A percentile compares a stretch with the other conserved stretches of the same genome.
Conservation (phyloP, 2,113 vertebrate genomes). For the Puntigrus tetrazona region DNA sequence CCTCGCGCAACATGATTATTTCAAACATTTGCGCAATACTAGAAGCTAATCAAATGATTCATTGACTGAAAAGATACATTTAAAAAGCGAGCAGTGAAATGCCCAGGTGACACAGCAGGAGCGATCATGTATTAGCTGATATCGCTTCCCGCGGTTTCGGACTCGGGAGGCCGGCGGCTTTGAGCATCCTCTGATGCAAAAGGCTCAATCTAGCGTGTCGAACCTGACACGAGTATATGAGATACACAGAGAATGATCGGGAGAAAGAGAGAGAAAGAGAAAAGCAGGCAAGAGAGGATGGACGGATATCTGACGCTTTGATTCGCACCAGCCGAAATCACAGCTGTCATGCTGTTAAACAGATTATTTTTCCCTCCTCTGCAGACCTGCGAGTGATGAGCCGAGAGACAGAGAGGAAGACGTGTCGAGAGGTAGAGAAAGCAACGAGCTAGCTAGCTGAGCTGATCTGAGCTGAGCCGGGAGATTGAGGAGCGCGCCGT, state of each 20-base stretch:
- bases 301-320: constrained; percentile 43
- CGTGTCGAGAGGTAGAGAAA: constrained; percentile 6
- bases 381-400: constrained; percentile 39
- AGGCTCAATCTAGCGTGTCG: constrained; percentile 13
- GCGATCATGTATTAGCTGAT: neutral
- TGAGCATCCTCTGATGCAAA: neutral
- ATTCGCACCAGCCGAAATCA: constrained; percentile 47
- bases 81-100: neutral
- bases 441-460: constrained; percentile 16
- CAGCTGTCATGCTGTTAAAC: constrained; percentile 56
- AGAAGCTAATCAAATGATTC: neutral
- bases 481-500: constrained; percentile 15
- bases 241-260: constrained; percentile 14
- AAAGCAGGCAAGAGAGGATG: constrained; percentile 43
- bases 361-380: constrained; percentile 53
- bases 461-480: constrained; percentile 29
- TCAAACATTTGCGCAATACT: neutral
- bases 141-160: neutral
- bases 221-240: constrained; percentile 17
- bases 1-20: neutral
- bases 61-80: neutral
- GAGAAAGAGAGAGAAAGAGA: constrained; percentile 13
- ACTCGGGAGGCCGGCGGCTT: neutral
- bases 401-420: constrained; percentile 27
- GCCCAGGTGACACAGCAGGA: neutral